phyloP scores from a whole-genome alignment of 2,113 vertebrate genomes.

The Meriones unguiculatus region DNA sequence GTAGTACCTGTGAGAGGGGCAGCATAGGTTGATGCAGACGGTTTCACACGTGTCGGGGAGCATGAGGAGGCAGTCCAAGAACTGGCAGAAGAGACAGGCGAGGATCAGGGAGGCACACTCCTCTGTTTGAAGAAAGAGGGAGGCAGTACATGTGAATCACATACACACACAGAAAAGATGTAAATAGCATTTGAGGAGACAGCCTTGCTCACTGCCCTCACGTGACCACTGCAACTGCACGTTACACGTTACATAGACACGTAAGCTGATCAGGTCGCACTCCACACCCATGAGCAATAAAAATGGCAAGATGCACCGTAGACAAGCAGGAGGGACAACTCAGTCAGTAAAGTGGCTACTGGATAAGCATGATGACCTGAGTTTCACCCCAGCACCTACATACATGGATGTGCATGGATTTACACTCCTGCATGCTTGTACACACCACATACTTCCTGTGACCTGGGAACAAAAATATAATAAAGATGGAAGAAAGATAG shows the following conservation, averaged over 20 bases:
- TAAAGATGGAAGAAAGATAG: conserved; percentile 49
- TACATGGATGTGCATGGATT: not conserved
- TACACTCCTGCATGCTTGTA: no score
- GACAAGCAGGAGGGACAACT: no score
- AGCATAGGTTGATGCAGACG: conserved; percentile 86
- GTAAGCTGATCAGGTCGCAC: no score
- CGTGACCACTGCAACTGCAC: no score
- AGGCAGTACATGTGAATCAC: not conserved
- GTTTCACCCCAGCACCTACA: not conserved
- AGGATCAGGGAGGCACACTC: conserved; percentile 90
- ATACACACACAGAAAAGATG: not conserved
- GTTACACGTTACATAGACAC: not conserved
- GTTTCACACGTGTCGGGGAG: conserved; percentile 88
- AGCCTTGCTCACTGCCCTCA: not conserved
- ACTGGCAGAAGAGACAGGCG: conserved; percentile 91
- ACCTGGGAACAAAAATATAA: not conserved
- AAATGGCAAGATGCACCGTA: not conserved
- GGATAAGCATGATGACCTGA: not conserved
- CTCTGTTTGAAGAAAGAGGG: conserved; percentile 85
- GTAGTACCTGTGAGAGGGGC: conserved; percentile 88
- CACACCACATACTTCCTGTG: not conserved
- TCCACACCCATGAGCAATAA: not conserved
- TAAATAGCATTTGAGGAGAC: not conserved
- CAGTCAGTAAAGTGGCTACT: not conserved
- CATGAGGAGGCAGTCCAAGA: conserved; percentile 91